Evolutionary conservation across 2,888 invertebrate species (phyloP).

Genomic region (Plebejus anna): DNA sequence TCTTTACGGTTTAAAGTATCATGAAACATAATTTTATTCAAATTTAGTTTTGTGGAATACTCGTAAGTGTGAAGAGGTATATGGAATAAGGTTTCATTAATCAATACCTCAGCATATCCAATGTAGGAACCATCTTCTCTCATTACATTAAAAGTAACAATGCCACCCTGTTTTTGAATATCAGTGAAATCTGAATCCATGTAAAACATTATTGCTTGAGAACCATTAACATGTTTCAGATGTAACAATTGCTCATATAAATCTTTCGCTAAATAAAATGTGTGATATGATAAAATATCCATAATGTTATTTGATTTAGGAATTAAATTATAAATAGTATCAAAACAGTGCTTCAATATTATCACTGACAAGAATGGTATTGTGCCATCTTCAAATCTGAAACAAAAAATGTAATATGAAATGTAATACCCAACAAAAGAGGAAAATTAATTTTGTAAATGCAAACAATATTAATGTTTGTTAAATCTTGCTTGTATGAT

Average conservation of each 20-base stretch:
- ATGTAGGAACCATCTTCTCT: conserved; percentile 88
- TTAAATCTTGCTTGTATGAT: not conserved
- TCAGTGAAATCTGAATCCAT: conserved; percentile 84
- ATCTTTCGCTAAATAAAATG: conserved; percentile 87
- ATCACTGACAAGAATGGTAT: conserved; percentile 91
- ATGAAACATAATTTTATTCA: too few species aligned
- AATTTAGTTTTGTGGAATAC: too few species aligned
- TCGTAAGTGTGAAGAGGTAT: too few species aligned
- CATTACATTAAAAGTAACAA: conserved; percentile 93
- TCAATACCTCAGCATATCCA: conserved; percentile 91
- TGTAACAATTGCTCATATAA: conserved; percentile 81
- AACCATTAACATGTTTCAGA: conserved; percentile 86
- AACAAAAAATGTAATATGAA: conserved; percentile 34
- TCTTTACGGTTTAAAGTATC: too few species aligned
- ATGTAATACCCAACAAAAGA: not conserved
- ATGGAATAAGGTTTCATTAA: not conserved
- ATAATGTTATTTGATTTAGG: conserved; percentile 77
- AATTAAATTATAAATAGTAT: conserved; percentile 83
- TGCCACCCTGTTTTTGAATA: conserved; percentile 86
- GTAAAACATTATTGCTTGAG: conserved; percentile 85
- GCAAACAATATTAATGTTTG: conserved; percentile 1
- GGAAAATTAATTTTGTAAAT: not conserved
- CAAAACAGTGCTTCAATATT: conserved; percentile 90
- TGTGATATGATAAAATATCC: conserved; percentile 84
- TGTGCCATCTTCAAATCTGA: conserved; percentile 97